phyloP scores from a whole-genome alignment of 2,113 vertebrate genomes.

The Paralichthys olivaceus region DNA sequence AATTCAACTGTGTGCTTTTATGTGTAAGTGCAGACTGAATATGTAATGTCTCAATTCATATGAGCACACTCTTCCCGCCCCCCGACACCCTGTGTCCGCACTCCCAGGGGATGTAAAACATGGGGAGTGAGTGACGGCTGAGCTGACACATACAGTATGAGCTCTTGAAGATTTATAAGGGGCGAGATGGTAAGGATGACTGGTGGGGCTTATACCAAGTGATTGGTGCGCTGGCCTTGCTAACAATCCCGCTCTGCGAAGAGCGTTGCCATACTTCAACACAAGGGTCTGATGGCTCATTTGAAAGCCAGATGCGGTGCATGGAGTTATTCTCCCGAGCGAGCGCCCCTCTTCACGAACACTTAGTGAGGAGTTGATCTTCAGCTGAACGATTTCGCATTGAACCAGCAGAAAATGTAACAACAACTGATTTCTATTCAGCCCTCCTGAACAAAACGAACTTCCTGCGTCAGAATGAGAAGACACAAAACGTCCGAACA shows the following conservation, averaged over 20 bases:
- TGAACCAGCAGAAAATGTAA: conserved; percentile 27
- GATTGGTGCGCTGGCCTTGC: conserved; percentile 69
- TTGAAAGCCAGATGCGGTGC: conserved; percentile 52
- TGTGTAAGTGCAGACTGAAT: background rate
- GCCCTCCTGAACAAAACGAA: background rate
- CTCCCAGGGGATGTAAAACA: conserved; percentile 6
- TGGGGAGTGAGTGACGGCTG: conserved; percentile 36
- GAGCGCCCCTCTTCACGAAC: conserved; percentile 56
- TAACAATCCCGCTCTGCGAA: conserved; percentile 41
- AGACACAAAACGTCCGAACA: background rate
- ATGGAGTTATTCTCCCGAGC: conserved; percentile 44
- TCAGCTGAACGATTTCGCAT: conserved; percentile 42
- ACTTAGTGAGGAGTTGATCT: conserved; percentile 48
- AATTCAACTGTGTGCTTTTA: conserved; percentile 5
- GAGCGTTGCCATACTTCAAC: conserved; percentile 56
- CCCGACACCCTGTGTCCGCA: background rate
- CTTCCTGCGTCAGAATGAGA: background rate
- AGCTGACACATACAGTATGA: conserved; percentile 17
- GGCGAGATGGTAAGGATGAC: conserved; percentile 25
- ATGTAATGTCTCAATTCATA: conserved; percentile 6
- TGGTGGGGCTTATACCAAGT: conserved; percentile 46
- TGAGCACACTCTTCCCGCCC: background rate
- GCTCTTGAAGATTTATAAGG: conserved; percentile 51
- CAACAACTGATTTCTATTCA: background rate
- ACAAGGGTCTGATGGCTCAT: conserved; percentile 60